Base-by-base conservation (phyloP, 2,888 invertebrate species). In the Watsonalla cultraria region DNA sequence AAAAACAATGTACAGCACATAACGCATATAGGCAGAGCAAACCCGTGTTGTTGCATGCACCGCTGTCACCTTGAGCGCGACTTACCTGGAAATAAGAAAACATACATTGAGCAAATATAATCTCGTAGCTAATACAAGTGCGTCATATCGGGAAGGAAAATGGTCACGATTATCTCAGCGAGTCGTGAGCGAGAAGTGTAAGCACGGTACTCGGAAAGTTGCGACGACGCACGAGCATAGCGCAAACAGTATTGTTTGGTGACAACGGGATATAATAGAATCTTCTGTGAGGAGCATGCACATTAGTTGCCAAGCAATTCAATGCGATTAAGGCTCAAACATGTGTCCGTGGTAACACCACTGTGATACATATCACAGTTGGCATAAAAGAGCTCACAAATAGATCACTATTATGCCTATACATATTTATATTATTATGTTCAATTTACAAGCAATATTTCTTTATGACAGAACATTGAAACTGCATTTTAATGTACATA, bases 71-170 rank as follows among this genome's bases (percentile, higher is more conserved):
- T 49, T 13, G 14, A 13, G 37, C 49, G 15, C 37, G 49, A 7
- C 49, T 37, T 49, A 49, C 49, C 49, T 49, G 49, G 5, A 49
- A 49, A 37, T 37, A 49, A 49, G 6, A 39, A 9, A 49, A 49
- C 14, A 15, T 9, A 15, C 9, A 49, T 7, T 39, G 9, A 39
- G 37, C 14, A 49, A 7, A 47, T 7, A n/a, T 8, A 35, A 13
- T 13, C 34, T 35, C n/a, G 35, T 13, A 46, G 13, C 34, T n/a
- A 39, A 37, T 14, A 24, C 46, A n/a, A 15, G 37, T 37, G 49
- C 8, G 49, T 49, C 49, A 48, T 7, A 9, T 11, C 24, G 14
- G 11, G 15, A 37, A 34, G 6, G 11, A 13, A 39, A 49, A 5
- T 13, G 37, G 9, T 47, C 5, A 5, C 8, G 13, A 35, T 13